Base-by-base conservation (phyloP, 1,140 invertebrate genomes). In the Venustaconcha ellipsiformis region DNA sequence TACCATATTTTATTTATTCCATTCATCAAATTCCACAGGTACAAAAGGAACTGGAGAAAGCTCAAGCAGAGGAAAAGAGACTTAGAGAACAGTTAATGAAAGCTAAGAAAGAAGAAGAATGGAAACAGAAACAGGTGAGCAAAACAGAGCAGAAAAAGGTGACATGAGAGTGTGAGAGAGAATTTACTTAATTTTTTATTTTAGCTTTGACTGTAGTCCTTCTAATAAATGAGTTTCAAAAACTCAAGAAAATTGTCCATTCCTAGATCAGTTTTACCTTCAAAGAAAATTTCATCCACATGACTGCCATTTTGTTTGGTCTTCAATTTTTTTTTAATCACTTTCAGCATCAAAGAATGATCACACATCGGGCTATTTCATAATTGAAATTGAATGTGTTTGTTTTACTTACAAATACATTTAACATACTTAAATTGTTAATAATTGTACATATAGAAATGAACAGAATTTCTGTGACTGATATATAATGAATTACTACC, bases 31-130 rank as follows among this genome's bases (percentile, higher is more conserved):
- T 11, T 58, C 74, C n/a, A 15, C 58, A 89, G 88, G 83, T 89
- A n/a, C 86, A 89, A 70, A 88, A 86, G 78, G 87, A 89, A 70
- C 69, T 88, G 56, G 86, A 89, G 78, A 85, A 82, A 74, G 86
- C 86, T 17, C 80, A 87, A 73, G 83, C 83, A 78, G 83, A 87
- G 70, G 86, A 89, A 75, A 83, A 69, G 30, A 83, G 82, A 74
- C 65, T 87, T 20, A 78, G 81, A 67, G 83, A 85, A 80, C 82
- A 88, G 62, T 20, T 87, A 17, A 79, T 79, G n/a, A 79, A 82
- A 79, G 73, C 78, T 17, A 82, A 82, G 67, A 85, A 84, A 76
- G 76, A 85, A 70, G 80, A 86, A 73, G 80, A 85, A 69, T 84
- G 85, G 70, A 84, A 80, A 70, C 78, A 87, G 75, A 80, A 79